Base-by-base conservation (phyloP, 2,888 invertebrate genomes). In the Ceratothoa steindachneri region DNA sequence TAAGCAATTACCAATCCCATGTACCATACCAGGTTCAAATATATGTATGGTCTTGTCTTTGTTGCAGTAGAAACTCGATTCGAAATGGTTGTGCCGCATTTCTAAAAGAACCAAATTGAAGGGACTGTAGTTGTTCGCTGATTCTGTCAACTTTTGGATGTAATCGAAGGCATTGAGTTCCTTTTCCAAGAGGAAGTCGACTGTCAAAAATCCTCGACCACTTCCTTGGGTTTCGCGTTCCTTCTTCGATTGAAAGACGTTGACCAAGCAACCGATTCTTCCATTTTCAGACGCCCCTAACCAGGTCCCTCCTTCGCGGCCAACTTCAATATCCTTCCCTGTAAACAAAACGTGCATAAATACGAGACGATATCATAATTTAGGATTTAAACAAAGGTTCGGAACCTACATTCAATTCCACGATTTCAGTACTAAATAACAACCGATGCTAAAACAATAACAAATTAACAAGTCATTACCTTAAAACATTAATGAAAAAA, bases 261-360 rank as follows among this genome's bases (percentile, higher is more conserved):
- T 78, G 5, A 78, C 69, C n/a, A 78, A 30, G 29, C 75, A 72
- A n/a, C 65, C 71, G 60, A 78, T 71, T 41, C 75, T 75, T 27
- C 75, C 78, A 3, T 22, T 66, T 30, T 55, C 28, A 1, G 66
- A 53, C n/a, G 69, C 30, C 28, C 73, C 78, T 9, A 78, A 64
- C 78, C 78, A 78, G 30, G 75, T 78, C 7, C 78, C 78, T 28
- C 78, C 78, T 52, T 78, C 67, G 31, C 71, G 52, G 12, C 69
- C 69, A 3, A 24, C 12, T 22, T 71, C 27, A 4, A 55, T 28
- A 71, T 78, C 78, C 67, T 69, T 69, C 15, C 78, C 78, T 78
- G 51, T 5, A 69, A 64, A 30, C 3, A 30, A 22, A 53, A 2
- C 5, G 9, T 15, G 19, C 7, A 15, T 41, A 41, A 41, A 41